Conservation (phyloP, 92 coral and sea anemone genomes). For the Diadumene lineata region DNA sequence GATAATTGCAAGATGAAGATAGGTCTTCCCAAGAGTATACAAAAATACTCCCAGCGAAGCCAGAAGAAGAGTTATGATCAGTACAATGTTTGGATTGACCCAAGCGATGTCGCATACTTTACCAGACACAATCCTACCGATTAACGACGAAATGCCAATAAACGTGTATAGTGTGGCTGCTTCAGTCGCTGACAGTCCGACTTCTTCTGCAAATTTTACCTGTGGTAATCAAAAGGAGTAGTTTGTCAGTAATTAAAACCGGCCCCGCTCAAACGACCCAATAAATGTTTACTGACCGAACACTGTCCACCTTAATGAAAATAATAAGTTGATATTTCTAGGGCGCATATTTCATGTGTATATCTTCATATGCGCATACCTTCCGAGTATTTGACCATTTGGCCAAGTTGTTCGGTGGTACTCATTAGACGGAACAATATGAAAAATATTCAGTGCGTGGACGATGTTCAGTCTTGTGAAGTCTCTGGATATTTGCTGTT, state of each 20-base stretch:
- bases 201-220: slow-evolving; percentile 62
- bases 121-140: slow-evolving; percentile 36
- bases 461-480: too few relatives aligned
- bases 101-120: slow-evolving; percentile 38
- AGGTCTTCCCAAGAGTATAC: slow-evolving; percentile 36
- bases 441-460: too few relatives aligned
- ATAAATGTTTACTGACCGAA: background rate
- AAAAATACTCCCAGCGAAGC: slow-evolving; percentile 26
- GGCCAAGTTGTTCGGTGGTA: too few relatives aligned
- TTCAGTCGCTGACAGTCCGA: slow-evolving; percentile 42
- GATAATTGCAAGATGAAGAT: slow-evolving; percentile 30
- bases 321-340: too few relatives aligned
- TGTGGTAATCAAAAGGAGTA: slow-evolving; percentile 4
- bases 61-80: slow-evolving; percentile 17
- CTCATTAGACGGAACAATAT: too few relatives aligned
- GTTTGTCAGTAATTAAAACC: background rate
- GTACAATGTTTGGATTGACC: slow-evolving; percentile 32
- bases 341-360: too few relatives aligned
- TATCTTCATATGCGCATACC: too few relatives aligned
- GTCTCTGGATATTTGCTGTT: too few relatives aligned
- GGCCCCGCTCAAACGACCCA: background rate
- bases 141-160: slow-evolving; percentile 46
- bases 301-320: too few relatives aligned
- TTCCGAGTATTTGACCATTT: too few relatives aligned
- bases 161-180: slow-evolving; percentile 51